Evolutionary conservation across 2,113 vertebrate species (phyloP), one percentile per base, ranked within the genome.

Genomic region (Channa maculata): DNA sequence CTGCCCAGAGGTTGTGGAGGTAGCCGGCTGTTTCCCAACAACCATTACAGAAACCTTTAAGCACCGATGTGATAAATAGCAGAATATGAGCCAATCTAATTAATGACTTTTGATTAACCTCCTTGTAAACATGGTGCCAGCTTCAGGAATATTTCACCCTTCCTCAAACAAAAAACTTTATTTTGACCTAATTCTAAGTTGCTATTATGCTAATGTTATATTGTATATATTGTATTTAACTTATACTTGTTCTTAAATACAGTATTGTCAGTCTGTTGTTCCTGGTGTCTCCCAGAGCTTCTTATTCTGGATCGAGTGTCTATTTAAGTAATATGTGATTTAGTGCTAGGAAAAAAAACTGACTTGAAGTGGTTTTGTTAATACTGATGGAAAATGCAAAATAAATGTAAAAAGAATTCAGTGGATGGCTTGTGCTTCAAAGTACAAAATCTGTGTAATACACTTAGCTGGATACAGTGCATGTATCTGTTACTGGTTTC

Each of bases 1-100:
- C n/a, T 98, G 97, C 97, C 97, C 97, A 0, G 93, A 92, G 57
- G 24, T 93, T 50, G 82, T 94, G 70, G 94, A 96, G 79, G 55
- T 98, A 75, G 84, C 92, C 43, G 96, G 96, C 86, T 98, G 97
- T 8, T 93, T 64, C 94, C 96, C 50, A 83, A 5, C 68, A 95
- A 93, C 76, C 9, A 51, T 0, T 44, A 71, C 52, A 14, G 53
- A 41, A 0, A 50, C 8, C 9, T 48, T 43, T 15, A 62, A 53
- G 8, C 14, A 58, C 15, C 1, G 43, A 24, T 41, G 45, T 39
- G 39, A 79, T 57, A 12, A 46, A 37, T 52, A 13, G 11, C 14
- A 75, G 9, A 14, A 63, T 15, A 39, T 58, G 8, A 83, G 34
- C 11, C 38, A 37, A 10, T 24, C 1, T 24, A 24, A 24, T 24